Conservation (phyloP, 2,888 invertebrate species). For the Acleris literana region DNA sequence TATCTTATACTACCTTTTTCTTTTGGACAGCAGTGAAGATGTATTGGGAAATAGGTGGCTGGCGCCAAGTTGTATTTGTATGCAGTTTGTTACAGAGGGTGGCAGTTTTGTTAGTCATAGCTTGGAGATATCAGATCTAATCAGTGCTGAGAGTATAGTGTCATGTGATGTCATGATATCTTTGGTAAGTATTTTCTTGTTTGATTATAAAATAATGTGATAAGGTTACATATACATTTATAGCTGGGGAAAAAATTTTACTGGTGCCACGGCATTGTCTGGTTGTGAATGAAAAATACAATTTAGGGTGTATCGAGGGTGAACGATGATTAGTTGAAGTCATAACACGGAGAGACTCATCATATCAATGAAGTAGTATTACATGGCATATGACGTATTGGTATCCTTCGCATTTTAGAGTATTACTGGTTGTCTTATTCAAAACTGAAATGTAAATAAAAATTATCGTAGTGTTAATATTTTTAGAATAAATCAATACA, state of each 20-base stretch:
- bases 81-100: slow-evolving; percentile 4
- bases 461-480: too few species aligned
- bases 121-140: neutral
- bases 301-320: neutral
- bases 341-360: neutral
- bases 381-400: too few species aligned
- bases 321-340: too few species aligned
- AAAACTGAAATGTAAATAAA: too few species aligned
- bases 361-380: neutral
- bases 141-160: neutral
- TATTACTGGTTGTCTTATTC: too few species aligned
- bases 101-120: neutral
- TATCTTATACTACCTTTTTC: neutral
- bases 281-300: neutral
- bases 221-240: too few species aligned
- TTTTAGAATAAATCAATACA: too few species aligned
- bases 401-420: too few species aligned
- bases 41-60: slow-evolving; percentile 21
- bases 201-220: too few species aligned
- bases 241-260: too few species aligned
- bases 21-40: slow-evolving; percentile 1
- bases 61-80: slow-evolving; percentile 5
- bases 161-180: neutral
- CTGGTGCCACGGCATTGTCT: neutral
- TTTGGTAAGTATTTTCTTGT: too few species aligned